Conservation (phyloP, 1,140 invertebrate genomes). For the Trichonephila clavata region DNA sequence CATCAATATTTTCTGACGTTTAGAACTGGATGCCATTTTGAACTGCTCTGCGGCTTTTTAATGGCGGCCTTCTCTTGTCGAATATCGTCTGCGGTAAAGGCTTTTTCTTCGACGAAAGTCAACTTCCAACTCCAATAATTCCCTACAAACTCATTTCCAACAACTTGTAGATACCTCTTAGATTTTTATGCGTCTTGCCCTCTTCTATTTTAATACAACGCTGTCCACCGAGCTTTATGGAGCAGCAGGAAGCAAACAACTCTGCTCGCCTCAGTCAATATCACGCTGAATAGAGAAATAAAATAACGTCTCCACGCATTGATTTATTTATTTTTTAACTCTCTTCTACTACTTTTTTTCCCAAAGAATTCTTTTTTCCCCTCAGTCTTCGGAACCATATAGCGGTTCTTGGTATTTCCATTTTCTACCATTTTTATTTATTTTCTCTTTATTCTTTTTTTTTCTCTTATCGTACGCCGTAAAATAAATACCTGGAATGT, state of each 20-base stretch:
- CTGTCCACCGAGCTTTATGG: not conserved
- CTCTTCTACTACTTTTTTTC: not conserved
- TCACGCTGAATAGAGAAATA: slow-evolving; percentile 7
- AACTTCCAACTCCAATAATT: not conserved
- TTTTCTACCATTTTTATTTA: slow-evolving; percentile 18
- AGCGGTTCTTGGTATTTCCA: slow-evolving; percentile 3
- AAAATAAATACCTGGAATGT: slow-evolving; percentile 8
- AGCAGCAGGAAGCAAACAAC: slow-evolving; percentile 13
- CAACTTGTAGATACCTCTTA: not conserved
- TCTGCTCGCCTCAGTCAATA: slow-evolving; percentile 1
- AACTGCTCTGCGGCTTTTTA: not conserved
- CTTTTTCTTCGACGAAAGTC: not conserved
- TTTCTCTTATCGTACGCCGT: not conserved
- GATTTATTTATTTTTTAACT: not conserved
- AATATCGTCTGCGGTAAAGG: not conserved
- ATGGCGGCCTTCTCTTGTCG: not conserved
- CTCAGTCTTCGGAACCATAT: not conserved
- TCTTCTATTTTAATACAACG: not conserved
- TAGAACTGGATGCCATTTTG: not conserved
- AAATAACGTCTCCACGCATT: slow-evolving; percentile 1
- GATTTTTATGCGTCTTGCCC: not conserved
- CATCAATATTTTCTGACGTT: not conserved
- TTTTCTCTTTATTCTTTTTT: not conserved
- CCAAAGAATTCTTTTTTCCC: not conserved
- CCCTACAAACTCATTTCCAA: not conserved